Percentiles rank a stretch among this genome's conserved stretches.
These are phyloP conservation scores for Caenorhabditis doughertyi DNA, from an alignment of 2,888 invertebrate species.

Conservation along the genomic window DNA sequence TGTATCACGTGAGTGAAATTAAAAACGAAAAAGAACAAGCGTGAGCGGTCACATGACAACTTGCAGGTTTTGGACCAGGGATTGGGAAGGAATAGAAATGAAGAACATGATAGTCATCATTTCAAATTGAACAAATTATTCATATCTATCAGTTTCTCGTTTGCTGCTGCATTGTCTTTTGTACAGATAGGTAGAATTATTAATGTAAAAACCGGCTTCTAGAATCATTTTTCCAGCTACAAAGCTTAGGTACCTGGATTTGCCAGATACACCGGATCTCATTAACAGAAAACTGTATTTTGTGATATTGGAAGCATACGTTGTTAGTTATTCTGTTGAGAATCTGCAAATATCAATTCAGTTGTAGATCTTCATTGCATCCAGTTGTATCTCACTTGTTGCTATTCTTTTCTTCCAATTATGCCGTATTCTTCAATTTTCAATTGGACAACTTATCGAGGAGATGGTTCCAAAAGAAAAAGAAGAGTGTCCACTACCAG, in stretches of 20 bases:
- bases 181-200: slow-evolving; percentile 72
- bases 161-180: slow-evolving; percentile 66
- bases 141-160: slow-evolving; percentile 67
- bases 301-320: slow-evolving; percentile 69
- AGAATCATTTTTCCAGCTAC: slow-evolving; percentile 60
- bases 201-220: background rate
- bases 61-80: slow-evolving; percentile 70
- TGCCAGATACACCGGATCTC: slow-evolving; percentile 69
- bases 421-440: slow-evolving; percentile 57
- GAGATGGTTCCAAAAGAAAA: slow-evolving; percentile 67
- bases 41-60: slow-evolving; percentile 21
- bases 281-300: slow-evolving; percentile 65
- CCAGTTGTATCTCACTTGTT: slow-evolving; percentile 57
- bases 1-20: slow-evolving; percentile 68
- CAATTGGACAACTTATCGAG: slow-evolving; percentile 54
- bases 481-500: slow-evolving; percentile 66
- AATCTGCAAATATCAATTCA: background rate
- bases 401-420: slow-evolving; percentile 63
- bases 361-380: slow-evolving; percentile 64
- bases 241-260: slow-evolving; percentile 63
- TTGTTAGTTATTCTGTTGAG: slow-evolving; percentile 35
- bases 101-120: slow-evolving; percentile 69
- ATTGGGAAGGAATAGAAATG: slow-evolving; percentile 65
- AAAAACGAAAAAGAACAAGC: slow-evolving; percentile 17
- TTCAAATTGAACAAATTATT: slow-evolving; percentile 70